phyloP scores from a whole-genome alignment of 2,113 vertebrate genomes.

The Dasyprocta punctata region DNA sequence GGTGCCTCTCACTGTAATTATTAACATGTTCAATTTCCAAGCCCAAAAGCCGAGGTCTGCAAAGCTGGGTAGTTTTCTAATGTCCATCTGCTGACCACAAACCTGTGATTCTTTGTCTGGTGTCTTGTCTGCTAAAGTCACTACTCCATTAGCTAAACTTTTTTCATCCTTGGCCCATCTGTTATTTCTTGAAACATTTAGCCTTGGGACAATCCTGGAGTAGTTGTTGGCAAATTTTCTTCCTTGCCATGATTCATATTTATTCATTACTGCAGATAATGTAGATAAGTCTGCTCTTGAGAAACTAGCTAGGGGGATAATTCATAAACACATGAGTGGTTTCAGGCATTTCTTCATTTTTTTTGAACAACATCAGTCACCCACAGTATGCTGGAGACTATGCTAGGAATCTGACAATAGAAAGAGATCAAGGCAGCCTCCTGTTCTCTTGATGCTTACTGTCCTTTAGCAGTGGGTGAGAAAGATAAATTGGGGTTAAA shows the following conservation, averaged over 20 bases:
- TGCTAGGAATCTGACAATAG: background rate
- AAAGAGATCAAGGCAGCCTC: background rate
- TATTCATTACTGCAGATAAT: background rate
- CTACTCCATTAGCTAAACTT: background rate
- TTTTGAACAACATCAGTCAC: background rate
- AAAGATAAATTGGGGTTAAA: background rate
- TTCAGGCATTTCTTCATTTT: background rate
- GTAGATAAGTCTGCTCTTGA: background rate
- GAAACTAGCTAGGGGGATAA: background rate
- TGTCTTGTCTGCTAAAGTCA: background rate
- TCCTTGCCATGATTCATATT: background rate
- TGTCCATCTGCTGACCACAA: background rate
- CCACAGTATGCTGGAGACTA: background rate
- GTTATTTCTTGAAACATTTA: slow-evolving; percentile 15
- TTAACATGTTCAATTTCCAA: background rate
- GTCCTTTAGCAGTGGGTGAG: background rate
- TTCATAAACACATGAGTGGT: background rate
- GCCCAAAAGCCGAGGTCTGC: background rate
- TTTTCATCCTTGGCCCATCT: background rate
- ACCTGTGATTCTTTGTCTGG: background rate
- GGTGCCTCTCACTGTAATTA: background rate
- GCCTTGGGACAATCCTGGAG: background rate
- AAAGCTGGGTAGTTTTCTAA: background rate
- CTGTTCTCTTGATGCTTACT: background rate
- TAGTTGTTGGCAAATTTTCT: slow-evolving; percentile 37